These are phyloP conservation scores for Pristionchus entomophagus DNA, from an alignment of 2,888 invertebrate species.

Conservation along the genomic window DNA sequence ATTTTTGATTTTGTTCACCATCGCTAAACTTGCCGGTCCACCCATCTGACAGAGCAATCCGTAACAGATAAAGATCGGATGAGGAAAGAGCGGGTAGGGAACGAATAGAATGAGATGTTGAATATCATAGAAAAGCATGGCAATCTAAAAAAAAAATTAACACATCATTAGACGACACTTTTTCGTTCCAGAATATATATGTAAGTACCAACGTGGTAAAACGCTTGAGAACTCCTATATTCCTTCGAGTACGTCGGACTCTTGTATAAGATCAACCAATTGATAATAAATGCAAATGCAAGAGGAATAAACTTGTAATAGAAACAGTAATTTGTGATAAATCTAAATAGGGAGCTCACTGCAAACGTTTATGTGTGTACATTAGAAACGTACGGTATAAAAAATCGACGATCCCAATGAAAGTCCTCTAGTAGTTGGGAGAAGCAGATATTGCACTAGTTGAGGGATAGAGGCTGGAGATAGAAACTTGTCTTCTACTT, in stretches of 20 bases:
- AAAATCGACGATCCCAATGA: neutral
- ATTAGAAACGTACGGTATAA: neutral
- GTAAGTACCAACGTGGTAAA: neutral
- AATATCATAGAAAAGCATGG: neutral
- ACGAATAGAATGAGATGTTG: slow-evolving; percentile 3
- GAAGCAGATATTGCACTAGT: neutral
- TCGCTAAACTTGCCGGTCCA: neutral
- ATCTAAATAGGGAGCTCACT: neutral
- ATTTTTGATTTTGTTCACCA: neutral
- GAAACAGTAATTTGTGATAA: neutral
- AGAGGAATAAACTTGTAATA: slow-evolving; percentile 28
- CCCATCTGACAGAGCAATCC: neutral
- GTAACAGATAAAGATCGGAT: neutral
- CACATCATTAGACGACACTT: neutral
- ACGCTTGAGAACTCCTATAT: neutral
- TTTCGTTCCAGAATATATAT: no score
- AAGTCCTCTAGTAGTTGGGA: neutral
- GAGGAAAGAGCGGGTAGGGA: slow-evolving; percentile 9
- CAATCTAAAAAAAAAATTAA: neutral
- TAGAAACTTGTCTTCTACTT: no score
- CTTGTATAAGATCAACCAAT: slow-evolving; percentile 10
- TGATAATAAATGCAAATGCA: neutral
- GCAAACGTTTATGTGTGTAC: neutral
- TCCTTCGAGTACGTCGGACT: neutral
- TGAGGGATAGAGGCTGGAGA: no score